Base-by-base conservation (phyloP, 2,888 invertebrate genomes). In the Perithous albicinctus region DNA sequence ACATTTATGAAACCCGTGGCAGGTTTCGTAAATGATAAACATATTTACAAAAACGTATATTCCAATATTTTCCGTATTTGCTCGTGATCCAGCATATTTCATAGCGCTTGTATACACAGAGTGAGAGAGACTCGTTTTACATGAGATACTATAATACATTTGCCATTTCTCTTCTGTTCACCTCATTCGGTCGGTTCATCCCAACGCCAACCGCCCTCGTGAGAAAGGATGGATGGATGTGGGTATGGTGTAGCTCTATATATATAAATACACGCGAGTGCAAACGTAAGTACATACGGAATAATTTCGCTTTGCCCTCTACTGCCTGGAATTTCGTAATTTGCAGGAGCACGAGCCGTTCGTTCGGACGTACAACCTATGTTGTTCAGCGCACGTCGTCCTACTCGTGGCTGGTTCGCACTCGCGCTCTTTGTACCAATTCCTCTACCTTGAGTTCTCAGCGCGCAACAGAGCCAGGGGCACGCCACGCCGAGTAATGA, bases 251-350 rank as follows among this genome's bases (percentile, higher is more conserved):
- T 26, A 12, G n/a, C 38, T 18, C 10, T 15, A 18, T 35, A 35
- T 61, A 61, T 41, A 35, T 26, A n/a, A n/a, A n/a, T n/a, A 66
- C 59, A 20, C 32, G 18, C 32, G 54, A 32, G 76, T 41, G 73
- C 59, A 59, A 59, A 72, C 48, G 35, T 38, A 69, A 43, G 70
- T 64, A 63, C 29, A 46, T 61, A 26, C 66, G 59, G 72, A 72
- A 63, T 80, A 75, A 72, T 79, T 77, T 80, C 75, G 77, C 77
- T 32, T 43, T 67, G 46, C 43, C 64, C 38, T 75, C 82, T 63
- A 82, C 63, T 78, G 70, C 54, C 63, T 73, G 82, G 84, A 86
- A 86, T 87, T 85, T 82, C 75, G 83, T 82, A 84, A 86, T 84
- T 82, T 80, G 74, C 75, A 63, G 51, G 23, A 63, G 67, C 63